Evolutionary conservation across 2,888 invertebrate genomes (phyloP), one percentile per base, ranked within the genome.

Genomic region (Plutella xylostella): DNA sequence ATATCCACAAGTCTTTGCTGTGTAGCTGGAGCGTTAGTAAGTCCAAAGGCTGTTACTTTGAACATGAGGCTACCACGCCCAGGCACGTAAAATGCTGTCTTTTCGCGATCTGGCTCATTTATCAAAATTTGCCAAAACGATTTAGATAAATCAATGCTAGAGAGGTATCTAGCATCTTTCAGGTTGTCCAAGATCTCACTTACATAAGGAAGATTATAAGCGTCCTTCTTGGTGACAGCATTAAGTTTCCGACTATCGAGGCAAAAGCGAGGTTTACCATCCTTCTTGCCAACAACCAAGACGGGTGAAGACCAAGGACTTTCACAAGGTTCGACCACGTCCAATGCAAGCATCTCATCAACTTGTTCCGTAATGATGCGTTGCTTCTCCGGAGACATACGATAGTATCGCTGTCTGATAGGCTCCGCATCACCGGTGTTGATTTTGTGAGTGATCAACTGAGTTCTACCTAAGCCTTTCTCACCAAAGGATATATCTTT

Each of bases 1-100:
- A n/a, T 17, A 46, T 58, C 58, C 0, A 55, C 54, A 4, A 60
- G 34, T 2, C 57, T 18, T 34, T 57, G 57, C 30, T 56, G 60
- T 1, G 58, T 55, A 1, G 57, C 56, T 0, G 56, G 56, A 1
- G 57, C 57, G 17, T 58, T 57, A 14, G 48, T 41, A 19, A 50
- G 43, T 6, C 52, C 48, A 33, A 48, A 48, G n/a, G 45, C 35
- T 9, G 31, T 42, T 2, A 21, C 34, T 21, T 31, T 37, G 18
- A 43, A 46, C 18, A 22, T 11, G 2, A 19, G 39, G 18, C 34
- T 1, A 21, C 45, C 22, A 9, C 42, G 11, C 17, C 47, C 42
- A 28, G 50, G 35, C 31, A 52, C 34, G 31, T 40, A 48, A 37
- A 53, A 46, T 28, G 51, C 51, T 7, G 45, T 33, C 12, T 48